phyloP scores from a whole-genome alignment of 2,113 vertebrate species.

The Epinephelus fuscoguttatus region DNA sequence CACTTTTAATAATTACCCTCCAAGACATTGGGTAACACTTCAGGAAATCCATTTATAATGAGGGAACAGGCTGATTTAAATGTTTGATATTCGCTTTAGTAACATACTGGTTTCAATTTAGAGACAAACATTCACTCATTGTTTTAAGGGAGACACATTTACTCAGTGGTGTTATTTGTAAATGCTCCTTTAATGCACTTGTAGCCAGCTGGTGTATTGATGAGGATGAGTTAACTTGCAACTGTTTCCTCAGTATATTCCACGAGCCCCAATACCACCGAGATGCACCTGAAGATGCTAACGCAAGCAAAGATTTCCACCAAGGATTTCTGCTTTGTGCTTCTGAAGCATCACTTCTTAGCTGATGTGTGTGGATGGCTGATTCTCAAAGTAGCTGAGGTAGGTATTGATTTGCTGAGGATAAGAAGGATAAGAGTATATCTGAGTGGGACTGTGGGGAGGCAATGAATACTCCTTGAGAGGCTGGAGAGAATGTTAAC shows the following conservation, averaged over 20 bases:
- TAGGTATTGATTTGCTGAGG: constrained; percentile 78
- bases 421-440: constrained; percentile 73
- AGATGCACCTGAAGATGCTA: constrained; percentile 55
- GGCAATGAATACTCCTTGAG: constrained; percentile 55
- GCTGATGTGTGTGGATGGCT: constrained; percentile 68
- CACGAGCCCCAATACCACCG: constrained; percentile 23
- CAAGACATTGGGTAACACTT: constrained; percentile 40
- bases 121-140: not conserved
- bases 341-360: constrained; percentile 63
- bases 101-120: not conserved
- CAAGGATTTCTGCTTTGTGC: constrained; percentile 69
- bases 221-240: constrained; percentile 18
- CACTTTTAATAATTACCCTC: constrained; percentile 62
- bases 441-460: constrained; percentile 64
- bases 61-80: constrained; percentile 37
- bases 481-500: constrained; percentile 60
- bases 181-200: not conserved
- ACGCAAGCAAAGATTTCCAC: constrained; percentile 68
- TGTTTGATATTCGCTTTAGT: constrained; percentile 42
- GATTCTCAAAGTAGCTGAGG: constrained; percentile 76
- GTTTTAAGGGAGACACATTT: not conserved
- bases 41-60: constrained; percentile 43
- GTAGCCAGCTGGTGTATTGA: constrained; percentile 12
- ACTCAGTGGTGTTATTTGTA: no score
- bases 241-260: constrained; percentile 6